phyloP scores from a whole-genome alignment of 1,140 invertebrate species.

The Drosophila tristis region DNA sequence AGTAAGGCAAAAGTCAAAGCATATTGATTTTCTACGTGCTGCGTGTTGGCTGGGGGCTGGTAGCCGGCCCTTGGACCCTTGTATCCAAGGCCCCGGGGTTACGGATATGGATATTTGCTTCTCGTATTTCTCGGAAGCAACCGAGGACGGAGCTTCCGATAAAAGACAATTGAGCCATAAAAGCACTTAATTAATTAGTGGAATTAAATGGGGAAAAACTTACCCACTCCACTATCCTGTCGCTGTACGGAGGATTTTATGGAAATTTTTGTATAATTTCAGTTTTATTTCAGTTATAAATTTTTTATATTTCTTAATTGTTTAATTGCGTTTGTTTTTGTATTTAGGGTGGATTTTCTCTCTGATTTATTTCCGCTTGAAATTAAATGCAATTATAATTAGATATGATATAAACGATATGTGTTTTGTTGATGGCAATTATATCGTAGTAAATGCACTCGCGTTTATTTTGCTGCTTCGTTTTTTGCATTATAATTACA shows the following conservation, averaged over 20 bases:
- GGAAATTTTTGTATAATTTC: constrained; percentile 26
- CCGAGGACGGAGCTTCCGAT: not conserved
- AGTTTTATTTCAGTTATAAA: too few species aligned
- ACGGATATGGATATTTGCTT: too few species aligned
- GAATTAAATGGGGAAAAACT: constrained; percentile 38
- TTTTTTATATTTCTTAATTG: constrained; percentile 35
- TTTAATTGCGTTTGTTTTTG: constrained; percentile 45
- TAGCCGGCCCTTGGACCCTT: not conserved
- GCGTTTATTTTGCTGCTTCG: constrained; percentile 46
- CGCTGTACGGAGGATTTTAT: constrained; percentile 21
- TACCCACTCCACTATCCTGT: constrained; percentile 29
- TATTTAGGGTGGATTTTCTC: constrained; percentile 27
- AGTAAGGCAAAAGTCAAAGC: constrained; percentile 56
- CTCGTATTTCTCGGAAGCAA: constrained; percentile 14
- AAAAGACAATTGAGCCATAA: constrained; percentile 30
- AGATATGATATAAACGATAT: constrained; percentile 23
- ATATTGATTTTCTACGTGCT: constrained; percentile 66
- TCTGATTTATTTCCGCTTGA: constrained; percentile 67
- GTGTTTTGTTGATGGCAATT: constrained; percentile 51
- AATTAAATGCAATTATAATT: constrained; percentile 71
- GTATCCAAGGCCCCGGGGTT: too few species aligned
- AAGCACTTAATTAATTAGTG: constrained; percentile 47
- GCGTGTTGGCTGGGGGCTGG: not conserved
- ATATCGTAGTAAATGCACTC: constrained; percentile 50
- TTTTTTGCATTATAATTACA: constrained; percentile 56